These are phyloP conservation scores for Ondatra zibethicus DNA, from an alignment of 2,113 vertebrate species.

Conservation along the genomic window DNA sequence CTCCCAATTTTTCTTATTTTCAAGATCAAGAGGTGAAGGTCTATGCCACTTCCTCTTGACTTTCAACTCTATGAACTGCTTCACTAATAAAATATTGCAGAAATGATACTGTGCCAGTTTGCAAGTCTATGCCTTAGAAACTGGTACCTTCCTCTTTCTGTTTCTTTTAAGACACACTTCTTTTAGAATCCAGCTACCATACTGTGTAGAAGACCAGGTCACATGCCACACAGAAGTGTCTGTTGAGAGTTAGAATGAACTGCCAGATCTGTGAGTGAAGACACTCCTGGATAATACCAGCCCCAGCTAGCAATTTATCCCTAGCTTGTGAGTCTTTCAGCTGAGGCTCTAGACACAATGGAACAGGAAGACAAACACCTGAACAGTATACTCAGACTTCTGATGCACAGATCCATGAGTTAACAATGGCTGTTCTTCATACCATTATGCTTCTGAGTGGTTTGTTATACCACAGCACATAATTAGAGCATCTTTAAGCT, in stretches of 20 bases:
- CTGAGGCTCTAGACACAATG: background rate
- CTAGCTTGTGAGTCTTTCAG: conserved; percentile 16
- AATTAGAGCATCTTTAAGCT: conserved; percentile 26
- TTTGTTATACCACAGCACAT: background rate
- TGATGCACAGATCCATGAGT: background rate
- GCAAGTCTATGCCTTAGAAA: conserved; percentile 12
- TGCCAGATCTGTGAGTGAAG: background rate
- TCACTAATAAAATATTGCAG: background rate
- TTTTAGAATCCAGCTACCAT: conserved; percentile 20
- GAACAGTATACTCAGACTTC: background rate
- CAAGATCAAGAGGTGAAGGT: background rate
- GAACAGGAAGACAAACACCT: conserved; percentile 27
- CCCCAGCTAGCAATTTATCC: background rate
- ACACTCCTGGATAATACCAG: background rate
- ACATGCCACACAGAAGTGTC: background rate
- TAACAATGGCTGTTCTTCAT: background rate
- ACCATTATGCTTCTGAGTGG: background rate
- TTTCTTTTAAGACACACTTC: conserved; percentile 19
- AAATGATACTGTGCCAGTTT: background rate
- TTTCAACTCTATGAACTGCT: background rate
- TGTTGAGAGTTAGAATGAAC: conserved; percentile 21
- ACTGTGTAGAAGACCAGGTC: background rate
- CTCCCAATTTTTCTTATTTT: conserved; percentile 12
- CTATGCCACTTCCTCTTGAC: background rate
- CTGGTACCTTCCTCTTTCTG: conserved; percentile 5